Evolutionary conservation across 2,113 vertebrate species (phyloP), one percentile per base, ranked within the genome.

Genomic region (Ammodramus savannarum): DNA sequence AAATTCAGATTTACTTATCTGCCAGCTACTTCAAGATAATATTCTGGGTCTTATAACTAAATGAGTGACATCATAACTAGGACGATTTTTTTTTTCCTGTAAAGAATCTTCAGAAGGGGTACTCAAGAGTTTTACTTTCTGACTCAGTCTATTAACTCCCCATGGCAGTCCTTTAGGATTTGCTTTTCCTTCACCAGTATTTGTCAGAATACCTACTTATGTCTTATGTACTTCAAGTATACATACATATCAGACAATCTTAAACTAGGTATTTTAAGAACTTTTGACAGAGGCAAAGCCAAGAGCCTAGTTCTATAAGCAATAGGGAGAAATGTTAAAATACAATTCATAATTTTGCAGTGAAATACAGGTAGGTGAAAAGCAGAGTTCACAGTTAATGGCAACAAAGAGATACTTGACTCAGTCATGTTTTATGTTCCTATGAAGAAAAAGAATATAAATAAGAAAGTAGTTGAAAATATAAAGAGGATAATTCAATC

Each of bases 1-100:
- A 93, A 93, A 94, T 90, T 93, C 81, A 94, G 41, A 91, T 88
- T 76, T 85, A 36, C 49, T 89, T 90, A 95, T 85, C 82, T 91
- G 36, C 58, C 75, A 94, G 41, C 54, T 91, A 88, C 87, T 90
- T 94, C 63, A 91, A 62, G 92, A 91, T 89, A 94, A 68, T 55
- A 80, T 87, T 87, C 55, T 51, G 69, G 57, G 18, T 73, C 68
- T 85, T 57, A 48, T 49, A 84, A 89, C 39, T 85, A 91, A 77
- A 76, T 73, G 57, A 91, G 6, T 81, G 61, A 84, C 6, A 14
- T 77, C 73, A 75, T 52, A 89, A 57, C 23, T 52, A 52, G 48
- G 44, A 81, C 4, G 27, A 57, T 39, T 62, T 4, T 43, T 87
- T 74, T 74, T 36, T 75, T 67, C 48, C 39, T 77, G 1, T 59